Conservation (phyloP, 2,888 invertebrate genomes). For the Latheticus oryzae region DNA sequence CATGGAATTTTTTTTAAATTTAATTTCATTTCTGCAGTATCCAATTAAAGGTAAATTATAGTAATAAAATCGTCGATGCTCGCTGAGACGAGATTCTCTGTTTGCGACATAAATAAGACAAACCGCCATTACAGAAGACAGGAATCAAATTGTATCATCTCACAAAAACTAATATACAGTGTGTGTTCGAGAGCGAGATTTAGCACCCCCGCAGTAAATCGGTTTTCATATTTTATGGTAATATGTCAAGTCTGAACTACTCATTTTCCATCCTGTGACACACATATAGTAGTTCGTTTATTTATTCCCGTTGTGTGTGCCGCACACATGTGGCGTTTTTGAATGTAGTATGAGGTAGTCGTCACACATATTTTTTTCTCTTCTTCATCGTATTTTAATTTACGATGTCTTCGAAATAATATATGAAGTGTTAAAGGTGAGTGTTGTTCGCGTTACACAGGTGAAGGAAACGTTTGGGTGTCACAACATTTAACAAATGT, state of each 20-base stretch:
- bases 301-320: slow-evolving; percentile 18
- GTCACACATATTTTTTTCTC: slow-evolving; percentile 35
- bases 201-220: no score
- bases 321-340: slow-evolving; percentile 27
- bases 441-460: slow-evolving; percentile 39
- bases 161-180: no score
- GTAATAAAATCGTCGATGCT: slow-evolving; percentile 47
- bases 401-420: slow-evolving; percentile 37
- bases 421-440: slow-evolving; percentile 44
- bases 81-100: no score
- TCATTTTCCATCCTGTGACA: slow-evolving; percentile 9
- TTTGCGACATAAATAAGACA: no score
- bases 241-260: slow-evolving; percentile 3
- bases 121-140: no score
- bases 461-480: slow-evolving; percentile 40
- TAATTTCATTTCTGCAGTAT: slow-evolving; percentile 44
- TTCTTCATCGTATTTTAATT: slow-evolving; percentile 27
- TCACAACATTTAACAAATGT: slow-evolving; percentile 40
- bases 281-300: slow-evolving; percentile 19
- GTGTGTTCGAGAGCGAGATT: no score
- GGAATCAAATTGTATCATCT: no score
- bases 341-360: slow-evolving; percentile 33
- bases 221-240: slow-evolving; percentile 6
- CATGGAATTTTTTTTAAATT: slow-evolving; percentile 47
- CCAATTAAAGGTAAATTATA: slow-evolving; percentile 48